Percentiles rank a stretch among this genome's conserved stretches.
These are phyloP conservation scores for Enteromius afrohamiltoni DNA, from an alignment of 2,797 vertebrate species.

Conservation along the genomic window DNA sequence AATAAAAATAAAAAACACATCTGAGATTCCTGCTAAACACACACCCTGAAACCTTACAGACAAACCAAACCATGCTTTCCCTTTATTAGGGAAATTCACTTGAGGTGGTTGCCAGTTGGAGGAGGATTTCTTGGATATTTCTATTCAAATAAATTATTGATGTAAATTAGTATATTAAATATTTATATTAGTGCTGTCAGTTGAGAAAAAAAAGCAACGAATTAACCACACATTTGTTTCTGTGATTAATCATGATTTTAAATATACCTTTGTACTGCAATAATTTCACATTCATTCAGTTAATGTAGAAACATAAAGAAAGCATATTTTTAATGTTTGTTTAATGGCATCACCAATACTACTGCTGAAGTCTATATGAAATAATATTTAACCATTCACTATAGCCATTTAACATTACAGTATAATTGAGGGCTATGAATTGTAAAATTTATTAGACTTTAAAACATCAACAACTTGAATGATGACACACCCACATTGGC, in stretches of 20 bases:
- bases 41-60: conserved; percentile 19
- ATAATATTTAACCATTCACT: not conserved
- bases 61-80: conserved; percentile 30
- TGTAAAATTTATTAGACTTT: no score
- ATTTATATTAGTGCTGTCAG: not conserved
- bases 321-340: not conserved
- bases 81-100: not conserved
- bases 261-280: not conserved
- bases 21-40: conserved; percentile 15
- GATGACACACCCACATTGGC: no score
- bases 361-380: not conserved
- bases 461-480: not conserved
- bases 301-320: not conserved
- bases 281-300: not conserved
- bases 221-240: not conserved
- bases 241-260: not conserved
- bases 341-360: not conserved
- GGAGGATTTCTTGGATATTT: not conserved
- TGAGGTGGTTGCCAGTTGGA: not conserved
- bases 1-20: conserved; percentile 8
- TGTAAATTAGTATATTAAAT: not conserved
- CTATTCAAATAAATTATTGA: not conserved
- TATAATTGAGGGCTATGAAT: not conserved
- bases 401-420: not conserved
- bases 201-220: not conserved